Percentiles rank a stretch among this genome's conserved stretches.
Conservation (phyloP, 2,797 vertebrate species). For the Antennarius maculatus region DNA sequence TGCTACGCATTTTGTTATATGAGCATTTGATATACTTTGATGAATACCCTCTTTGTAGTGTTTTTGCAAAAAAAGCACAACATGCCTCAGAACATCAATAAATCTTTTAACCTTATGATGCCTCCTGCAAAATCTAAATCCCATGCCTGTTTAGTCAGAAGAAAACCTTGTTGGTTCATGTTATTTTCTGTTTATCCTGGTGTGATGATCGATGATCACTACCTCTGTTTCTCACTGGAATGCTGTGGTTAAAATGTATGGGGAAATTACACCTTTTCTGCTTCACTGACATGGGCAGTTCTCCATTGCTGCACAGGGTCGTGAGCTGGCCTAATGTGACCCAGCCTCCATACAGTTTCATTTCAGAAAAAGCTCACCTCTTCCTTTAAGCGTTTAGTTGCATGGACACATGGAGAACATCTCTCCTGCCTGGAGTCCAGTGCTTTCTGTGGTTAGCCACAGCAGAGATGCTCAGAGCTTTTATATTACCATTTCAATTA, state of each 20-base stretch:
- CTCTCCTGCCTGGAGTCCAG: slow-evolving; percentile 26
- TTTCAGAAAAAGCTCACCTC: slow-evolving; percentile 52
- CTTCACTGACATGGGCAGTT: slow-evolving; percentile 63
- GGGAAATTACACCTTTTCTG: slow-evolving; percentile 43
- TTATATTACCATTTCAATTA: slow-evolving; percentile 66
- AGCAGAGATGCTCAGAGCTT: slow-evolving; percentile 55
- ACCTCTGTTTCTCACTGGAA: slow-evolving; percentile 11
- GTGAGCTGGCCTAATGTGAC: slow-evolving; percentile 44
- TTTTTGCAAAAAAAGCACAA: slow-evolving; percentile 52
- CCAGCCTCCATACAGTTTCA: slow-evolving; percentile 50
- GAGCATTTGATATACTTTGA: slow-evolving; percentile 45
- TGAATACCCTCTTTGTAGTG: slow-evolving; percentile 43
- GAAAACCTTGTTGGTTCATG: slow-evolving; percentile 38
- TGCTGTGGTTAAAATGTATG: slow-evolving; percentile 61
- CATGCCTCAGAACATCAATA: slow-evolving; percentile 50
- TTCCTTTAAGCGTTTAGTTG: slow-evolving; percentile 47
- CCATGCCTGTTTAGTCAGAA: slow-evolving; percentile 53
- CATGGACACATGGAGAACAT: slow-evolving; percentile 27
- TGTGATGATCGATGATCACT: slow-evolving; percentile 52
- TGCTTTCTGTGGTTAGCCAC: slow-evolving; percentile 56
- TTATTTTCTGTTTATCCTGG: slow-evolving; percentile 54
- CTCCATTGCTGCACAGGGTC: slow-evolving; percentile 51
- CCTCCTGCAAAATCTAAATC: slow-evolving; percentile 51
- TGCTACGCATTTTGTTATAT: slow-evolving; percentile 34
- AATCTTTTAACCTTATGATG: slow-evolving; percentile 63